phyloP scores from a whole-genome alignment of 2,888 invertebrate species.

The Chrysina gloriosa region DNA sequence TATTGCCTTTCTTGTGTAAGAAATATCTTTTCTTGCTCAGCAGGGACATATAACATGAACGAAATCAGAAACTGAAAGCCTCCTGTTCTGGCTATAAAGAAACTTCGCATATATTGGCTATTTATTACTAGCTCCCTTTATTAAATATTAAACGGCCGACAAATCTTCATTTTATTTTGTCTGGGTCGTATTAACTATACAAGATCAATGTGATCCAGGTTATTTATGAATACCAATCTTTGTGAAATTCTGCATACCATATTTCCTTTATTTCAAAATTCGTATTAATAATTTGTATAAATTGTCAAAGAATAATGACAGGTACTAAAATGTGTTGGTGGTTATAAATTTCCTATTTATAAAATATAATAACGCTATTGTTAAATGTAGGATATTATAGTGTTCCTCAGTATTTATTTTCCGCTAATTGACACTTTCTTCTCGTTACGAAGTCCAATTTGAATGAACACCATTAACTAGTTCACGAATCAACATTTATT shows the following conservation, averaged over 20 bases:
- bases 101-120: slow-evolving; percentile 35
- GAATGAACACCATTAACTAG: too few species aligned
- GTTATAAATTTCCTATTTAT: too few species aligned
- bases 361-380: too few species aligned
- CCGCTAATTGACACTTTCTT: too few species aligned
- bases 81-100: slow-evolving; percentile 22
- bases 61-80: slow-evolving; percentile 19
- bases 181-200: slow-evolving; percentile 1
- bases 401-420: too few species aligned
- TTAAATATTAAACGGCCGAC: slow-evolving; percentile 27
- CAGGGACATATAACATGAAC: slow-evolving; percentile 6
- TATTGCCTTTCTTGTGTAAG: slow-evolving; percentile 33
- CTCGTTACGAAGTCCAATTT: too few species aligned
- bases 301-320: too few species aligned
- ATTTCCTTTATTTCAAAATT: not conserved
- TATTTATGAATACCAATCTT: not conserved
- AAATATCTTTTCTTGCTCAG: slow-evolving; percentile 20
- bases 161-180: slow-evolving; percentile 7
- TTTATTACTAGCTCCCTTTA: slow-evolving; percentile 27
- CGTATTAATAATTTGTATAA: too few species aligned
- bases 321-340: too few species aligned
- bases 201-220: not conserved
- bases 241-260: not conserved
- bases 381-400: too few species aligned
- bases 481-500: too few species aligned